Conservation (phyloP, 1,140 invertebrate species). For the Bombus difficillimus region DNA sequence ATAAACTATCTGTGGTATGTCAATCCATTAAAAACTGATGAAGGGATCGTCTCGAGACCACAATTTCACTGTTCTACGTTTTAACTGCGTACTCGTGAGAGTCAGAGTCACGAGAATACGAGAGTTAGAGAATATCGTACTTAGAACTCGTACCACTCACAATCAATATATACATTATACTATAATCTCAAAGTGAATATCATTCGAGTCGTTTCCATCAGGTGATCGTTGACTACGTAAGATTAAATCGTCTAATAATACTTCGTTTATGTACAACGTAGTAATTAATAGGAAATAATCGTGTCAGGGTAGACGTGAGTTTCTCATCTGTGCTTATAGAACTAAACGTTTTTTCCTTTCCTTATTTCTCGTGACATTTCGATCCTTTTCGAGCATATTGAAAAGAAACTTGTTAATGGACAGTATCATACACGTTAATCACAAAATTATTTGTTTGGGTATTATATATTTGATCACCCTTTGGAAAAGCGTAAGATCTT, state of each 20-base stretch:
- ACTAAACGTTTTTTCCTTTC: background rate
- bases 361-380: background rate
- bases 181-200: background rate
- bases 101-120: background rate
- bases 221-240: background rate
- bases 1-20: background rate
- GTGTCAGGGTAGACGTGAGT: conserved; percentile 19
- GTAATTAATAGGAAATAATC: conserved; percentile 36
- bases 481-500: too few species aligned
- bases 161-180: background rate
- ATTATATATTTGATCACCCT: background rate
- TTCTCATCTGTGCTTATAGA: conserved; percentile 2
- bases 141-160: background rate
- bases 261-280: background rate
- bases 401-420: too few species aligned
- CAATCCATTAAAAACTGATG: background rate
- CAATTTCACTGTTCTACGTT: background rate
- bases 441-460: background rate
- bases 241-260: conserved; percentile 18
- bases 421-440: background rate
- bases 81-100: background rate
- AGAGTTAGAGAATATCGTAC: background rate
- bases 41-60: background rate
- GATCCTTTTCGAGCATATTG: background rate
- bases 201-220: background rate